phyloP scores from a whole-genome alignment of 1,140 invertebrate genomes.

The Pogonus chalceus region DNA sequence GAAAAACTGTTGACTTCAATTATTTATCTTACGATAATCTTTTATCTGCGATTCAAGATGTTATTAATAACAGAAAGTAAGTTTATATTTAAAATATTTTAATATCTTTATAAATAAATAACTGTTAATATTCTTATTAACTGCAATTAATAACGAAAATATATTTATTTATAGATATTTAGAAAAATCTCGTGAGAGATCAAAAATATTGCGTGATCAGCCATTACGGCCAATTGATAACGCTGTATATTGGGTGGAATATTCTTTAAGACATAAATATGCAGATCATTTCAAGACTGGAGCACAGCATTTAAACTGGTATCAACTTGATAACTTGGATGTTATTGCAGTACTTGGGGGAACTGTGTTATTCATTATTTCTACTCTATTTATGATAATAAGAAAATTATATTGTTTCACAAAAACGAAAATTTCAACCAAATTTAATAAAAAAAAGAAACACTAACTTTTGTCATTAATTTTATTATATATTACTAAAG shows the following conservation, averaged over 20 bases:
- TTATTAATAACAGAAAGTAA: slow-evolving; percentile 15
- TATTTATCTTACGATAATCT: slow-evolving; percentile 13
- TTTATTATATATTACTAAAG: no score
- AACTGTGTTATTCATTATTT: background rate
- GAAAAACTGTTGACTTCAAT: slow-evolving; percentile 9
- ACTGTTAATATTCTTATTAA: no score
- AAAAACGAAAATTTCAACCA: background rate
- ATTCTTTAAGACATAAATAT: slow-evolving; percentile 19
- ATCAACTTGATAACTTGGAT: background rate
- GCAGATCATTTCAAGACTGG: background rate
- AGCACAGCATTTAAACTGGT: background rate
- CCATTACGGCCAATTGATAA: no score
- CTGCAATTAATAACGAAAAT: no score
- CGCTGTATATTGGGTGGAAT: slow-evolving; percentile 30
- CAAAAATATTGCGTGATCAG: no score
- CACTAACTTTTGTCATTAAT: no score
- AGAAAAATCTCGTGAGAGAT: no score
- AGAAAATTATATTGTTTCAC: background rate
- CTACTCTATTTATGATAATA: background rate
- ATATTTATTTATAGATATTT: no score
- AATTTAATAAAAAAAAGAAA: background rate
- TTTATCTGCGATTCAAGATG: slow-evolving; percentile 9
- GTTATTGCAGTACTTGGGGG: background rate
- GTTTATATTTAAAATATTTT: slow-evolving; percentile 1
- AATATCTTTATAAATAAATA: slow-evolving; percentile 20